A percentile compares a stretch with the other conserved stretches of the same genome.
Evolutionary conservation across 37 sponge, comb jelly and placozoan genomes (phyloP).

Genomic region (Halichondria panicea): DNA sequence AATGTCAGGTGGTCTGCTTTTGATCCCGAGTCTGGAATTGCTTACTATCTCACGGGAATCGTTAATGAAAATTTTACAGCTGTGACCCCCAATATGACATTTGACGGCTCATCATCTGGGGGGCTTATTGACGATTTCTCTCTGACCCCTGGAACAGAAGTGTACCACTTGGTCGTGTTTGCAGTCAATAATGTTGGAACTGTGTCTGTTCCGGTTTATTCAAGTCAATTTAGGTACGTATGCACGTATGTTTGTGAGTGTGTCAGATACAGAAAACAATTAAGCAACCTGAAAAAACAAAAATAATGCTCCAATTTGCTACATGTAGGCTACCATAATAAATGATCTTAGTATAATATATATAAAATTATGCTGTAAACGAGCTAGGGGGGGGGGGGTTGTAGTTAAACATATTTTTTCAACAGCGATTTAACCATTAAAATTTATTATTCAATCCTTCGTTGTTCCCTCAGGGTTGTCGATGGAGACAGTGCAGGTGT

Average conservation of each 20-base stretch:
- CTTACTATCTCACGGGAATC: conserved; percentile 49
- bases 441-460: not conserved
- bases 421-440: no score
- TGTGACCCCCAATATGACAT: conserved; percentile 11
- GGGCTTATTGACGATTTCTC: conserved; percentile 21
- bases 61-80: conserved; percentile 14
- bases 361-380: no score
- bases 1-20: conserved; percentile 50
- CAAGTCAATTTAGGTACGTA: conserved; percentile 46
- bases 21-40: conserved; percentile 52
- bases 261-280: not conserved
- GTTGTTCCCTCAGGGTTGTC: conserved; percentile 38
- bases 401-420: no score
- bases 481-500: conserved; percentile 56
- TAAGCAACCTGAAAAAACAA: not conserved
- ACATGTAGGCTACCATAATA: not conserved
- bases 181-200: conserved; percentile 53
- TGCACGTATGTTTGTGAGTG: not conserved
- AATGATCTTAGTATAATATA: not conserved
- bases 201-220: conserved; percentile 17
- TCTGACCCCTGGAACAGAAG: conserved; percentile 8
- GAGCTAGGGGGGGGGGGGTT: no score
- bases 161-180: conserved; percentile 57
- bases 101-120: conserved; percentile 8
- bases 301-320: not conserved